A percentile compares a stretch with the other conserved stretches of the same genome.
phyloP scores from a whole-genome alignment of 1,140 invertebrate species.

The Danaus plexippus region DNA sequence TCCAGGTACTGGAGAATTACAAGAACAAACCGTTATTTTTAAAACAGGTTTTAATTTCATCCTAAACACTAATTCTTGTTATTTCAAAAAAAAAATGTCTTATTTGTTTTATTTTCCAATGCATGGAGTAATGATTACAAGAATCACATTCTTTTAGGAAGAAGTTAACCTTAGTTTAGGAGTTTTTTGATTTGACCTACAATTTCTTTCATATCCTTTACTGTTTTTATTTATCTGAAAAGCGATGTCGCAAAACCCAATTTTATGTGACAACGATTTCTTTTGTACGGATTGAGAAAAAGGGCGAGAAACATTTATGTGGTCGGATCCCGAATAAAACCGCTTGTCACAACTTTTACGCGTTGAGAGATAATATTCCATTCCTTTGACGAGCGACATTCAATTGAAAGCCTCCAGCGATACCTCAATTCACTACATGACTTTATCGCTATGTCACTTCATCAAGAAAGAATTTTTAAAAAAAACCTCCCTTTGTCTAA shows the following conservation, averaged over 20 bases:
- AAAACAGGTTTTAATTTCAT: no score
- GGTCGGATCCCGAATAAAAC: constrained; percentile 27
- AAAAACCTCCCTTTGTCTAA: constrained; percentile 8
- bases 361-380: constrained; percentile 30
- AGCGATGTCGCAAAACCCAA: constrained; percentile 19
- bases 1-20: no score
- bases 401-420: constrained; percentile 29
- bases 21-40: no score
- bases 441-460: constrained; percentile 27
- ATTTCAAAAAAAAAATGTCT: no score
- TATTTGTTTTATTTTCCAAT: no score
- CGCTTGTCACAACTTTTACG: constrained; percentile 31
- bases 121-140: no score
- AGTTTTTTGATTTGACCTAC: neutral
- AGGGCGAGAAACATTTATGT: constrained; percentile 28
- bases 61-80: no score
- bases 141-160: no score
- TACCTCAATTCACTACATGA: constrained; percentile 26
- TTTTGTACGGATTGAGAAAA: constrained; percentile 25
- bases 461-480: constrained; percentile 17
- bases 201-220: constrained; percentile 4
- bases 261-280: constrained; percentile 29
- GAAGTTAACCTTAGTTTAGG: no score
- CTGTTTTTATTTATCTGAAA: constrained; percentile 15
- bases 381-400: constrained; percentile 28